phyloP scores from a whole-genome alignment of 2,797 vertebrate species.

The Calcarius lapponicus region DNA sequence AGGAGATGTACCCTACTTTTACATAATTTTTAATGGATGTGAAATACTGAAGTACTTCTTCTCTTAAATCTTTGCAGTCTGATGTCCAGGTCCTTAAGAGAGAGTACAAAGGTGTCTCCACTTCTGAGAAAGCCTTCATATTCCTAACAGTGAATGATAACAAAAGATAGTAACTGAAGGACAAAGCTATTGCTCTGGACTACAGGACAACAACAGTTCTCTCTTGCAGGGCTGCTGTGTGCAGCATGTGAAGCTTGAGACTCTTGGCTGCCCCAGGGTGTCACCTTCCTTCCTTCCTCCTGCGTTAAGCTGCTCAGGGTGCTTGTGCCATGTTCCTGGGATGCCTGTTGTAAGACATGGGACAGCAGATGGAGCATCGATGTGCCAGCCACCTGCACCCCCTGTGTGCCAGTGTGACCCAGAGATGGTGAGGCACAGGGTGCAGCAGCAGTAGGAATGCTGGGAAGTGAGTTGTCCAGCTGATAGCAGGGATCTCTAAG shows the following conservation, averaged over 20 bases:
- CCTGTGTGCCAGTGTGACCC: fast-evolving
- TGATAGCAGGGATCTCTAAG: fast-evolving
- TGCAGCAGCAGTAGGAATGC: not conserved
- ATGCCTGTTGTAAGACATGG: not conserved
- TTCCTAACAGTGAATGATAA: not conserved
- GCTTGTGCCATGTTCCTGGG: not conserved
- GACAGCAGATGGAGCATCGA: fast-evolving
- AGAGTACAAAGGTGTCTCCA: not conserved
- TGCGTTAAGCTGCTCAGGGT: not conserved
- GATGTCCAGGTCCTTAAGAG: not conserved
- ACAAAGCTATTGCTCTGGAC: not conserved
- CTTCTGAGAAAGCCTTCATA: not conserved
- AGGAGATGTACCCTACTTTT: not conserved
- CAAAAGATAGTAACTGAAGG: not conserved
- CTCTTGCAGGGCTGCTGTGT: not conserved
- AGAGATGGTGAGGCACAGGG: fast-evolving
- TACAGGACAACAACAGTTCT: not conserved
- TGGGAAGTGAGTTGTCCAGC: not conserved
- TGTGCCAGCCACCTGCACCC: not conserved
- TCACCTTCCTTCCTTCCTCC: not conserved
- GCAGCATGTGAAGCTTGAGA: fast-evolving
- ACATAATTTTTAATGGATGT: not conserved
- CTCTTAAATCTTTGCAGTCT: not conserved
- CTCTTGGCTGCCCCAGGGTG: not conserved
- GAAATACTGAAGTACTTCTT: not conserved